Evolutionary conservation across 2,888 invertebrate species (phyloP).

Genomic region (Noctua janthina): DNA sequence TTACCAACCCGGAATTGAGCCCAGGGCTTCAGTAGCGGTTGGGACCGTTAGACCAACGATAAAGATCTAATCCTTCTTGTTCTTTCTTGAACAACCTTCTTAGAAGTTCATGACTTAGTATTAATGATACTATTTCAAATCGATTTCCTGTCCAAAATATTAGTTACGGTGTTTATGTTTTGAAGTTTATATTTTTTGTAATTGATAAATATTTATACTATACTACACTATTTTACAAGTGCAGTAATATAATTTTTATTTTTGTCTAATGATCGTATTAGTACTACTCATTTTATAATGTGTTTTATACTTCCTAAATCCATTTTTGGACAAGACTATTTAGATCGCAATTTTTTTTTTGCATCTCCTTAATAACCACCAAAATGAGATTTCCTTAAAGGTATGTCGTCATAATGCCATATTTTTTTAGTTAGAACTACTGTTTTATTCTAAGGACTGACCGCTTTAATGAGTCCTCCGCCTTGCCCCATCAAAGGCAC

Average conservation of each 20-base stretch:
- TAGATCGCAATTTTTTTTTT: neutral
- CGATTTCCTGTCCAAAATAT: neutral
- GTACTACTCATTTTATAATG: neutral
- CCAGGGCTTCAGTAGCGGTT: neutral
- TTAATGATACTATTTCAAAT: neutral
- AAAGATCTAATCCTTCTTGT: neutral
- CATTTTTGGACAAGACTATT: neutral
- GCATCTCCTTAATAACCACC: neutral
- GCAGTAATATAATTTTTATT: neutral
- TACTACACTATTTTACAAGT: neutral
- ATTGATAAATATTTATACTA: neutral
- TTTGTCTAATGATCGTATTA: neutral
- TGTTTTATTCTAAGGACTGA: neutral
- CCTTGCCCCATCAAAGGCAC: too few relatives aligned
- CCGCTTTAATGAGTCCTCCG: too few relatives aligned
- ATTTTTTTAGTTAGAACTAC: neutral
- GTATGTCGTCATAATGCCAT: neutral
- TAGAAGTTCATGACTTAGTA: neutral
- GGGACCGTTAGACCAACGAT: neutral
- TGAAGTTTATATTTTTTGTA: neutral
- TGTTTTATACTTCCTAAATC: neutral
- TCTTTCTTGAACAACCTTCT: neutral
- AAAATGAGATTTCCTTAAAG: slow-evolving; percentile 4
- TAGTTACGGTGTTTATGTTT: neutral
- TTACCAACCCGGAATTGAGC: neutral